A percentile compares a stretch with the other conserved stretches of the same genome.
Evolutionary conservation across 1,140 invertebrate species (phyloP).

Genomic region (Grapholita molesta): DNA sequence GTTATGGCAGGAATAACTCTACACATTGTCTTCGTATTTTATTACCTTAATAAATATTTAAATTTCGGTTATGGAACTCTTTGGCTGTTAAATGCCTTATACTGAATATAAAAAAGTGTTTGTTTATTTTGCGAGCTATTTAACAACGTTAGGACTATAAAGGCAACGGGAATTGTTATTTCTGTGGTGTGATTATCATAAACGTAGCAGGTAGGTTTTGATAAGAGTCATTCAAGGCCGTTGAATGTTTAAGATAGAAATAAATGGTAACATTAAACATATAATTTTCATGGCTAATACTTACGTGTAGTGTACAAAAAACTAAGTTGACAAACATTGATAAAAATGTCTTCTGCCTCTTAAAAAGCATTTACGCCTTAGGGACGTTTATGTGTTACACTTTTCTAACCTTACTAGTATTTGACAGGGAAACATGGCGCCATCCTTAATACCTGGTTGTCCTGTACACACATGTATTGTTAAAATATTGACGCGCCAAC

Average conservation of each 20-base stretch:
- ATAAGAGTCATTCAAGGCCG: too few relatives aligned
- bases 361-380: background rate
- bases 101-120: background rate
- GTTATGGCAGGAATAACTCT: background rate
- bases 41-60: slow-evolving; percentile 11
- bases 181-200: too few relatives aligned
- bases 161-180: too few relatives aligned
- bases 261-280: too few relatives aligned
- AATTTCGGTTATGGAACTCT: slow-evolving; percentile 10
- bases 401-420: background rate
- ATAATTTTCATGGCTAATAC: too few relatives aligned
- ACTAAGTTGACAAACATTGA: background rate
- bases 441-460: slow-evolving; percentile 7
- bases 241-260: too few relatives aligned
- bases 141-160: background rate
- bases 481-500: slow-evolving; percentile 13
- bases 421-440: background rate
- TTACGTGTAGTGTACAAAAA: too few relatives aligned
- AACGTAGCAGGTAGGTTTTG: too few relatives aligned
- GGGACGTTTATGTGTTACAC: background rate
- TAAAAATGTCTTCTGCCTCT: background rate
- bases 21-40: slow-evolving; percentile 14
- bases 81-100: background rate
- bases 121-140: slow-evolving; percentile 12
- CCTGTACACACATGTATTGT: slow-evolving; percentile 14